phyloP scores from a whole-genome alignment of 2,113 vertebrate species.

The Dissostichus mawsoni region DNA sequence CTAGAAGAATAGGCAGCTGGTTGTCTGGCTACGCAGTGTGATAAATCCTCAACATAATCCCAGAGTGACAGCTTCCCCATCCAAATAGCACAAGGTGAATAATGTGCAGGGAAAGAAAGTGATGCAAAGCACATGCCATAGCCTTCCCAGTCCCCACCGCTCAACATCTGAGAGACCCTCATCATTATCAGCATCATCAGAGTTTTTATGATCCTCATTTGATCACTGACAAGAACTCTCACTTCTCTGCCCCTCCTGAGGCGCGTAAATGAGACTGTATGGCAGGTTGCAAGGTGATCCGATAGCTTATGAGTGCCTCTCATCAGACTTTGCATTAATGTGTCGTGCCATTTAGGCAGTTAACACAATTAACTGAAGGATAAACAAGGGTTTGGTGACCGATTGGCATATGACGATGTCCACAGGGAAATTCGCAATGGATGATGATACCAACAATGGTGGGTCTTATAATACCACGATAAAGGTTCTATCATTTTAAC shows the following conservation, averaged over 20 bases:
- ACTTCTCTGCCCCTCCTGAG: background rate
- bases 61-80: background rate
- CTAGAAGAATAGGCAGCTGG: background rate
- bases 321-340: conserved; percentile 11
- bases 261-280: background rate
- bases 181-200: conserved; percentile 30
- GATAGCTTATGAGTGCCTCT: conserved; percentile 16
- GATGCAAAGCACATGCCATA: background rate
- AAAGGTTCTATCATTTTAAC: too few species aligned
- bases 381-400: background rate
- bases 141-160: conserved; percentile 7
- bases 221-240: conserved; percentile 32
- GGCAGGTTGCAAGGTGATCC: conserved; percentile 50
- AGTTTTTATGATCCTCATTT: conserved; percentile 47
- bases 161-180: background rate
- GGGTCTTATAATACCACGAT: too few species aligned
- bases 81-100: background rate
- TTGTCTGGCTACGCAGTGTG: background rate
- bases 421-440: too few species aligned
- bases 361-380: background rate
- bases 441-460: too few species aligned
- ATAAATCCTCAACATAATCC: conserved; percentile 31
- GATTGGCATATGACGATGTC: too few species aligned
- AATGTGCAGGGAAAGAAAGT: conserved; percentile 9
- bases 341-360: background rate